Conservation (phyloP, 2,113 vertebrate species). For the Sinocyclocheilus anshuiensis region DNA sequence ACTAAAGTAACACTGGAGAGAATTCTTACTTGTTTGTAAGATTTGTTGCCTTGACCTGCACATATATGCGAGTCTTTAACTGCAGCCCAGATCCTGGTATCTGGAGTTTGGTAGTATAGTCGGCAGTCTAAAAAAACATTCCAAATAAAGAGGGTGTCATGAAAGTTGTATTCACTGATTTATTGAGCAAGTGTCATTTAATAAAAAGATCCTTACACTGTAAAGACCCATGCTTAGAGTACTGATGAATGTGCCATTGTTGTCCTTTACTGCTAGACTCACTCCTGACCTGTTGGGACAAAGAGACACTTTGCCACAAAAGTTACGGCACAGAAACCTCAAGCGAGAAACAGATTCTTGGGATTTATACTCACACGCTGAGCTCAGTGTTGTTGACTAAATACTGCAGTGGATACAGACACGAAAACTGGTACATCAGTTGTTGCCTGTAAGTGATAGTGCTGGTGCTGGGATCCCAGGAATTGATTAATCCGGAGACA, state of each 20-base stretch:
- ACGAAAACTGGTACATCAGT: constrained; percentile 78
- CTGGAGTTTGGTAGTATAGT: constrained; percentile 39
- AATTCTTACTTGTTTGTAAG: constrained; percentile 70
- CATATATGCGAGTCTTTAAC: constrained; percentile 72
- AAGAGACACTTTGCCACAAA: background rate
- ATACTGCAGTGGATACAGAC: constrained; percentile 75
- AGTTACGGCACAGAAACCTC: background rate
- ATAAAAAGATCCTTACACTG: constrained; percentile 33
- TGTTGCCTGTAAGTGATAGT: constrained; percentile 72
- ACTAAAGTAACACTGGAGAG: background rate
- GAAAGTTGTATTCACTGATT: too few species aligned
- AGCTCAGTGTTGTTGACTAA: constrained; percentile 77
- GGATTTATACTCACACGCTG: constrained; percentile 64
- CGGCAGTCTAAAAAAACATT: background rate
- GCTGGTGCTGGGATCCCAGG: constrained; percentile 64
- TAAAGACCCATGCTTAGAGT: constrained; percentile 72
- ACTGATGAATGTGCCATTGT: constrained; percentile 78
- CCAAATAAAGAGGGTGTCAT: background rate
- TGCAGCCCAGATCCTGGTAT: constrained; percentile 63
- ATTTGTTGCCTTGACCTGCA: constrained; percentile 76
- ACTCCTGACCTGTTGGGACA: constrained; percentile 53
- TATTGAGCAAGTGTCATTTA: background rate
- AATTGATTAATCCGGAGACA: constrained; percentile 72
- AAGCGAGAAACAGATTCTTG: background rate
- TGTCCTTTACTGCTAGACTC: constrained; percentile 69